Evolutionary conservation across 2,797 vertebrate species (phyloP).

Genomic region (Phrynocephalus vlangalii): DNA sequence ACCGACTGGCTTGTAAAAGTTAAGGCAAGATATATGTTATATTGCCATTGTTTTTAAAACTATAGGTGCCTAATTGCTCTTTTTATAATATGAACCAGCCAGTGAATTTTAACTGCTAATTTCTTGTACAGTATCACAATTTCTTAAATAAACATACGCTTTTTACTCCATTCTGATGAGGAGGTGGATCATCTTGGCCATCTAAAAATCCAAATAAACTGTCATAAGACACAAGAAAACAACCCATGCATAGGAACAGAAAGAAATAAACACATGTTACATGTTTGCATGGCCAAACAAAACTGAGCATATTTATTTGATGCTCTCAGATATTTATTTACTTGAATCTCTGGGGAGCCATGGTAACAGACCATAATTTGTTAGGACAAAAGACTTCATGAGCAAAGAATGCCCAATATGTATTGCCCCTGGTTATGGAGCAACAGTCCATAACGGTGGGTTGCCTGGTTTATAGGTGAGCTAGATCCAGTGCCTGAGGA

Average conservation of each 20-base stretch:
- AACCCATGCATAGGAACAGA: slow-evolving; percentile 12
- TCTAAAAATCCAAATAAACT: slow-evolving; percentile 48
- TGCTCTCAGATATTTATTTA: not conserved
- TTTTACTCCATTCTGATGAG: slow-evolving; percentile 30
- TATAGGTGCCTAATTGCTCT: not conserved
- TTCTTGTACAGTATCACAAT: slow-evolving; percentile 2
- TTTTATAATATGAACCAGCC: not conserved
- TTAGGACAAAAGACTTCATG: not conserved
- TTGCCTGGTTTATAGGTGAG: not conserved
- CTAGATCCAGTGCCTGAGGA: not conserved
- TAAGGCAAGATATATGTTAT: not conserved
- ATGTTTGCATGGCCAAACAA: not conserved
- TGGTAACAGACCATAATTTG: not conserved
- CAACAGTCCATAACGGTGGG: no score
- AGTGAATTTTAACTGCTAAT: slow-evolving; percentile 24
- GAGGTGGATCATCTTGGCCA: slow-evolving; percentile 43
- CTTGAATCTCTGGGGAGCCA: no score
- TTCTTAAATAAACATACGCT: slow-evolving; percentile 20
- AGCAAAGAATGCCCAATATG: no score
- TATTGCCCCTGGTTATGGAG: no score
- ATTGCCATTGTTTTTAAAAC: slow-evolving; percentile 4
- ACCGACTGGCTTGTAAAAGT: not conserved
- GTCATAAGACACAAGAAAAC: slow-evolving; percentile 10
- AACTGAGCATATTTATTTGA: not conserved
- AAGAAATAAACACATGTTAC: not conserved